phyloP scores from a whole-genome alignment of 64 coral and sea anemone genomes.

The Trachythela sp. region DNA sequence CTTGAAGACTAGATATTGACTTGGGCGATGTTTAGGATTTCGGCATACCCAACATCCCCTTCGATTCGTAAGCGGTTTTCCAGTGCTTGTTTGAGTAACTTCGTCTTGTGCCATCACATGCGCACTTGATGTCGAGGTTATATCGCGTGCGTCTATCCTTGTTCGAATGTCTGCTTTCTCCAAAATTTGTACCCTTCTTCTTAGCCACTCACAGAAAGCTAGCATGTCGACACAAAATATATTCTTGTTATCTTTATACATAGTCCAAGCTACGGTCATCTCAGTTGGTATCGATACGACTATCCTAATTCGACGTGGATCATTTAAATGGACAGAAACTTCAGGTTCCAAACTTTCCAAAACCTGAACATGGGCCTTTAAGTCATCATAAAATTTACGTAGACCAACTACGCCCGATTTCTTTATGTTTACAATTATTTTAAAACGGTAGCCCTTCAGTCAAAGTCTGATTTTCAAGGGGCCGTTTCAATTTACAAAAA shows the following conservation, averaged over 20 bases:
- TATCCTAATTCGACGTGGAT: too few species aligned
- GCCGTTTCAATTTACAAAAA: too few species aligned
- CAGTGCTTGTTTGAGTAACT: background rate
- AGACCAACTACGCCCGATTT: too few species aligned
- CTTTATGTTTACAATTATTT: too few species aligned
- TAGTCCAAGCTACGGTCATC: background rate
- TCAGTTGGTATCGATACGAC: too few species aligned
- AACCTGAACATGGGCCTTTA: too few species aligned
- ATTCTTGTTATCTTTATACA: background rate
- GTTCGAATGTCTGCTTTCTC: background rate
- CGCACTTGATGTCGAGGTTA: background rate
- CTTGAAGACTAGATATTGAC: too few species aligned
- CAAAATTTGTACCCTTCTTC: background rate
- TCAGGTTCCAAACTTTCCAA: too few species aligned
- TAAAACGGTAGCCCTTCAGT: too few species aligned
- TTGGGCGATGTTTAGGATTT: background rate
- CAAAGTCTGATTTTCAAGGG: too few species aligned
- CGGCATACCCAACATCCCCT: background rate
- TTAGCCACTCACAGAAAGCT: background rate
- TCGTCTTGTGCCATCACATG: background rate
- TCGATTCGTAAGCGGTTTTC: background rate
- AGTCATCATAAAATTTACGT: too few species aligned
- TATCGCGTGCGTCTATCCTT: background rate
- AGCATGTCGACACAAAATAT: background rate
- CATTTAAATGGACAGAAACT: too few species aligned